Evolutionary conservation across 1,140 invertebrate species (phyloP).

Genomic region (Rhopalosiphum padi): DNA sequence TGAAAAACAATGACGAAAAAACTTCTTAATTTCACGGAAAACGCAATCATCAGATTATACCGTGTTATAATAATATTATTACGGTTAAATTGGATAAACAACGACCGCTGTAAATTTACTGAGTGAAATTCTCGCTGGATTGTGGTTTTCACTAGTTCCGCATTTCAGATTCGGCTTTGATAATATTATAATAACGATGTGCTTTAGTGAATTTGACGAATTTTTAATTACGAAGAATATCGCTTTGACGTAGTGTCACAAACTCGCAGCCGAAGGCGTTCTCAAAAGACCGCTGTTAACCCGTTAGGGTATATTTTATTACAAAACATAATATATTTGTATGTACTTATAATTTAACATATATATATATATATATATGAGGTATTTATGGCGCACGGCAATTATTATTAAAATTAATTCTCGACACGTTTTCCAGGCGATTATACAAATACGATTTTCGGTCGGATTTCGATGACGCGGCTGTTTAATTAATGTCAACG

Average conservation of each 20-base stretch:
- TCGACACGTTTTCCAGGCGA: background rate
- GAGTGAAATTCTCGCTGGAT: background rate
- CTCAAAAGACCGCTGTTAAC: background rate
- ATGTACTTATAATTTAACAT: background rate
- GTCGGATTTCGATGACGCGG: constrained; percentile 35
- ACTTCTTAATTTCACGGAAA: background rate
- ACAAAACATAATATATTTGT: background rate
- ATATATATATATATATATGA: background rate
- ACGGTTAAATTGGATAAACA: background rate
- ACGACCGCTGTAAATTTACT: background rate
- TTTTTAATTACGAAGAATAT: background rate
- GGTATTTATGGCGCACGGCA: background rate
- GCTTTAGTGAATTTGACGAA: background rate
- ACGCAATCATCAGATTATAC: background rate
- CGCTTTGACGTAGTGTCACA: background rate
- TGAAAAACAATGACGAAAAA: background rate
- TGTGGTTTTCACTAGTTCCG: background rate
- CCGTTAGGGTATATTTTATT: background rate
- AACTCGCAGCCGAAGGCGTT: background rate
- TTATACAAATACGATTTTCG: constrained; percentile 42
- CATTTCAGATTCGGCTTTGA: background rate
- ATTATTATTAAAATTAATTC: constrained; percentile 38
- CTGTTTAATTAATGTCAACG: constrained; percentile 38
- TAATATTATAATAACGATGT: background rate
- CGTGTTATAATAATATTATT: background rate